Evolutionary conservation across 2,797 vertebrate species (phyloP).

Genomic region (Oryzias sinensis): DNA sequence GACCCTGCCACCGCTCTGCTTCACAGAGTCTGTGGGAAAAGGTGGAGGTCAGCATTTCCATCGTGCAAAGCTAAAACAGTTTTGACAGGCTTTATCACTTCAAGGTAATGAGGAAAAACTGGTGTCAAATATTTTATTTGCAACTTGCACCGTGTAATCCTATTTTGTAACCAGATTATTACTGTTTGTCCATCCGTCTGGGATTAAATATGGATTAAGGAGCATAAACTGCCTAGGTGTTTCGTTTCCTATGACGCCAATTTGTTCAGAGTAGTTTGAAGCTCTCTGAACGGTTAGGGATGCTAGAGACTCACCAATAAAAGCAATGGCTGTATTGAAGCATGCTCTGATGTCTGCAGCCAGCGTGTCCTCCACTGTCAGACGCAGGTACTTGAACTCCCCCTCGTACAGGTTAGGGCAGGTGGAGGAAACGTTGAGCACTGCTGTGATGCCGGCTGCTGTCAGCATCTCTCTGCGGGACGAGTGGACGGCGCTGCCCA

Average conservation of each 20-base stretch:
- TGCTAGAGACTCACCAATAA: slow-evolving; percentile 77
- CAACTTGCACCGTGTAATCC: slow-evolving; percentile 25
- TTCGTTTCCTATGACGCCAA: neutral
- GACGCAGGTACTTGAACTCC: slow-evolving; percentile 81
- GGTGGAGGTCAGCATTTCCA: neutral
- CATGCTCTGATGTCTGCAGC: slow-evolving; percentile 82
- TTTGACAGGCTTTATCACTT: neutral
- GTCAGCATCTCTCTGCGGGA: slow-evolving; percentile 80
- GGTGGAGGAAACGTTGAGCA: slow-evolving; percentile 86
- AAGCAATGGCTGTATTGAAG: slow-evolving; percentile 85
- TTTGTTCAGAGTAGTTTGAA: neutral
- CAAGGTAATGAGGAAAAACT: neutral
- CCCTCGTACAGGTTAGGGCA: slow-evolving; percentile 86
- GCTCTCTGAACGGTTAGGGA: no score
- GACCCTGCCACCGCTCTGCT: slow-evolving; percentile 81
- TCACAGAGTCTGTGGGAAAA: slow-evolving; percentile 80
- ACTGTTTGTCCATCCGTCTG: slow-evolving; percentile 12
- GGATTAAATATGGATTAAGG: slow-evolving; percentile 33
- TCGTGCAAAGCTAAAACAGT: neutral
- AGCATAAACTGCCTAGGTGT: slow-evolving; percentile 26
- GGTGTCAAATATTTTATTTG: slow-evolving; percentile 4
- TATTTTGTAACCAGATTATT: slow-evolving; percentile 46
- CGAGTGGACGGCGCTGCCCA: slow-evolving; percentile 86
- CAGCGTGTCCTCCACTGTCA: slow-evolving; percentile 85
- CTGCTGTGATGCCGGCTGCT: slow-evolving; percentile 82